phyloP scores from a whole-genome alignment of 2,113 vertebrate genomes.

The Percopsis transmontana region DNA sequence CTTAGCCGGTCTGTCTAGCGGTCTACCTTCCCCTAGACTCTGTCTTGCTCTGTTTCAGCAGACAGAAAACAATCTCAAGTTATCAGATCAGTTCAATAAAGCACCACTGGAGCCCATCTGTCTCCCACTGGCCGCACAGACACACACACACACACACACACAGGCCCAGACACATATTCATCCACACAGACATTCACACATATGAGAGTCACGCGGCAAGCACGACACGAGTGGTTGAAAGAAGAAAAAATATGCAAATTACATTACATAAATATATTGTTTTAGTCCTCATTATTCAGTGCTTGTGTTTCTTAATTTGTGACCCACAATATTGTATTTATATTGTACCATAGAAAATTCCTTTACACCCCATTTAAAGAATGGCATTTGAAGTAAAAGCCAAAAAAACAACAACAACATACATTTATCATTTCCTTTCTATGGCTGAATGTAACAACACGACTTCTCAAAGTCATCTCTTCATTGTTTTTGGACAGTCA shows the following conservation, averaged over 20 bases:
- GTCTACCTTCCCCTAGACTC: not conserved
- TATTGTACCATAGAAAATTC: constrained; percentile 2
- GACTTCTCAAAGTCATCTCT: constrained; percentile 38
- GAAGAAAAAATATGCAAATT: not conserved
- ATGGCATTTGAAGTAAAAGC: no score
- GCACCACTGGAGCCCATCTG: constrained; percentile 38
- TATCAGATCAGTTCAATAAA: constrained; percentile 39
- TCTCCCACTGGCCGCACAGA: constrained; percentile 2
- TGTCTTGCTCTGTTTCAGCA: constrained; percentile 11
- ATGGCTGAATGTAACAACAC: constrained; percentile 34
- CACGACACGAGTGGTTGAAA: no score
- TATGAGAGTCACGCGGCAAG: not conserved
- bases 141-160: constrained; percentile 3
- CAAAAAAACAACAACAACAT: no score
- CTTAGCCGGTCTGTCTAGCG: not conserved
- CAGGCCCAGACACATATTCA: not conserved
- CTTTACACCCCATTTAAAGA: no score
- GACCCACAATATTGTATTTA: constrained; percentile 4
- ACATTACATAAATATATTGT: not conserved
- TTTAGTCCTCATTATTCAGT: constrained; percentile 8
- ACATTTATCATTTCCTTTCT: not conserved
- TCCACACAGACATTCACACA: not conserved
- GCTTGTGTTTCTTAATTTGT: constrained; percentile 26
- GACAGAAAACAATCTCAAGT: constrained; percentile 32
- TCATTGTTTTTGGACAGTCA: constrained; percentile 37